Conservation (phyloP, 2,113 vertebrate genomes). For the Noturus placidus region DNA sequence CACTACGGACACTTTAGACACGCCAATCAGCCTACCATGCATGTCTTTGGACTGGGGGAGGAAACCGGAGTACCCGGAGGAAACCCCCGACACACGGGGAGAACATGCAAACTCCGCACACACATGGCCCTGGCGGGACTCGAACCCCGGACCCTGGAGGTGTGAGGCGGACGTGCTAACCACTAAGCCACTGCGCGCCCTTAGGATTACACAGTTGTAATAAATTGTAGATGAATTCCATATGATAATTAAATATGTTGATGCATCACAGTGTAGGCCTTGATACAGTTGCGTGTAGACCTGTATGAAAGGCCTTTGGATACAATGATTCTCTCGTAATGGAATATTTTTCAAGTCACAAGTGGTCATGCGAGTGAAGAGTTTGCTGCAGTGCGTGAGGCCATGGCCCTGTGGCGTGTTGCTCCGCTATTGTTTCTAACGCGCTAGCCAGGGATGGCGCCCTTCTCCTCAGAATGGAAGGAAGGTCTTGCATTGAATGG, state of each 20-base stretch:
- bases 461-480: slow-evolving; percentile 67
- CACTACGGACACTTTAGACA: no score
- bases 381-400: slow-evolving; percentile 32
- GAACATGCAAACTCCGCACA: no score
- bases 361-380: slow-evolving; percentile 32
- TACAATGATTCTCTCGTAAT: slow-evolving; percentile 42
- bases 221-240: background rate
- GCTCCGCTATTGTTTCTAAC: slow-evolving; percentile 50
- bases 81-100: no score
- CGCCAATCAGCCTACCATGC: no score
- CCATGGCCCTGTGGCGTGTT: slow-evolving; percentile 20
- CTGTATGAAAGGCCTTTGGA: slow-evolving; percentile 15
- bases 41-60: no score
- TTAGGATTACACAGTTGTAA: no score
- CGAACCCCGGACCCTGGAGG: no score
- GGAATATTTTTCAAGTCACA: slow-evolving; percentile 43
- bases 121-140: no score
- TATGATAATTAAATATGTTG: background rate
- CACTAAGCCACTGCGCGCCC: no score
- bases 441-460: slow-evolving; percentile 58
- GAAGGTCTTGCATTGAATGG: slow-evolving; percentile 68
- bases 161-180: no score
- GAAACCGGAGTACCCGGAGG: no score
- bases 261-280: background rate
- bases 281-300: background rate